Evolutionary conservation across 2,888 invertebrate species (phyloP), one percentile per base, ranked within the genome.

Genomic region (Pristionchus japonicus): DNA sequence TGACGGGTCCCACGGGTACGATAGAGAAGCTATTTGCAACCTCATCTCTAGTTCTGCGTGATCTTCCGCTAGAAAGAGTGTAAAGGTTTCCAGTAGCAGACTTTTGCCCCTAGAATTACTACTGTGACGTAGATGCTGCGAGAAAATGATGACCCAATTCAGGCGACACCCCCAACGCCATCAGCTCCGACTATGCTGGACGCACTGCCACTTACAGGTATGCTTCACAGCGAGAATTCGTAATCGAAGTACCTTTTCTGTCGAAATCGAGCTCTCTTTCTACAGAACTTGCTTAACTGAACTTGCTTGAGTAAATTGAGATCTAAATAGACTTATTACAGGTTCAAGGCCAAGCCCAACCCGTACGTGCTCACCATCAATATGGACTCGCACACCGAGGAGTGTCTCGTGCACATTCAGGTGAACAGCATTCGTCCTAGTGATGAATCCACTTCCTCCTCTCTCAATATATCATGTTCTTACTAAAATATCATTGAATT

Each of bases 331-430:
- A 11, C 3, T 20, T 52, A 4, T 49, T 82, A 27, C 85, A 85
- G 85, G 20, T 85, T 64, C 70, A 40, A 70, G 47, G 31, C 67
- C 4, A 70, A 67, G 20, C 86, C 86, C 11, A 31, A 47, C 31
- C 31, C 67, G 70, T 92, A 92, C 88, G 88, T 89, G 0, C 37
- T 92, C 40, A 88, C 90, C 6, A 85, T 92, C 90, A 89, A 43
- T 88, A 88, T 57, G 43, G 89, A 89, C 9, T 52, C 88, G 20
- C 89, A 90, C 80, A 91, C 92, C 0, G 88, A 89, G 13, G 88
- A 89, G 61, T 92, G 92, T 64, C 89, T 90, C 61, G 86, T 92
- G n/a, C 90, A 90, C 86, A 91, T 92, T n/a, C 88, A 89, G 86
- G 92, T 91, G 49, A 88, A 89, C 85, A 47, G n/a, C n/a, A 20